A percentile compares a stretch with the other conserved stretches of the same genome.
Evolutionary conservation across 2,113 vertebrate genomes (phyloP).

Genomic region (Microcebus lehilahytsara): DNA sequence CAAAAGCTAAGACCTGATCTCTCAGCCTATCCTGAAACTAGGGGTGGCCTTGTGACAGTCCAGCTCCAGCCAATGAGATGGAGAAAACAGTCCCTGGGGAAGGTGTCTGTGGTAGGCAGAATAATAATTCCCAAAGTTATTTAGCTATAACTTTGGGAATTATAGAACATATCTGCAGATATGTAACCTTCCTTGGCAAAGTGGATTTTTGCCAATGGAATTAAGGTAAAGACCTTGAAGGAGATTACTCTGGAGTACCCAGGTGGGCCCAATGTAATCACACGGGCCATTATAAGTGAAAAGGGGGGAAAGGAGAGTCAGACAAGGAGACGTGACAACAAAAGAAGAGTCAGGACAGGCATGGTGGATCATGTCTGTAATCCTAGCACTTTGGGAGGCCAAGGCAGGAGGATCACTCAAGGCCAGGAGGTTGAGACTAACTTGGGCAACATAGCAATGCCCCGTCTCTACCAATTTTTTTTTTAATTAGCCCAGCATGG

Average conservation of each 20-base stretch:
- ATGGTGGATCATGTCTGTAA: no score
- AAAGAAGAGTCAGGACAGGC: background rate
- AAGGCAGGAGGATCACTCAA: no score
- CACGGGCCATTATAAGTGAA: background rate
- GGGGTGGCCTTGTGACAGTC: background rate
- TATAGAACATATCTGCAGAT: no score
- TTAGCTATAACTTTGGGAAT: background rate
- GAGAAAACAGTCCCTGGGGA: background rate
- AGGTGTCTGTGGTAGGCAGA: background rate
- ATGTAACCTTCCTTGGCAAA: background rate
- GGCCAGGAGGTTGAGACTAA: no score
- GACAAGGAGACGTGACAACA: background rate
- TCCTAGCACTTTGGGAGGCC: no score
- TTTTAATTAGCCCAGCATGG: no score
- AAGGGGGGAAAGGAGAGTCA: background rate
- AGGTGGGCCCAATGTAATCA: fast-evolving
- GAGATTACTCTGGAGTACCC: background rate
- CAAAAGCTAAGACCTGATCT: background rate
- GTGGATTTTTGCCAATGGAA: background rate
- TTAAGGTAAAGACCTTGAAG: background rate
- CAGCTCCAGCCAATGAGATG: background rate
- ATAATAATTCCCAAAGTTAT: background rate
- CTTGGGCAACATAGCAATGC: no score
- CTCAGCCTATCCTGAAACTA: background rate
- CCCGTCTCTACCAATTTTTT: no score